Conservation (phyloP, 2,797 vertebrate species). For the Esox masquinongy region DNA sequence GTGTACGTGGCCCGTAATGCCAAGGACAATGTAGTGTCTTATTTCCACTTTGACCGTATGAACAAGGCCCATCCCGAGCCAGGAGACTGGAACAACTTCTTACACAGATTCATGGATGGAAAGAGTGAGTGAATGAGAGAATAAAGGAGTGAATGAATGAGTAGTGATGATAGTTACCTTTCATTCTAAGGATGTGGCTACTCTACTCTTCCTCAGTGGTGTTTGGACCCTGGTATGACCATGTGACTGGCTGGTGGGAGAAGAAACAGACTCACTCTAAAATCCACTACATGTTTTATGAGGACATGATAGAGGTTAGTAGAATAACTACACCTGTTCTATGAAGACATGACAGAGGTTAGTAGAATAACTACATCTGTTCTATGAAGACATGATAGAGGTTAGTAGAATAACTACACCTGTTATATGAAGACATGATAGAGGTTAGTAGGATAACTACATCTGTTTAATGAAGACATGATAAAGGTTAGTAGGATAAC, state of each 20-base stretch:
- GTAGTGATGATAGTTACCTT: neutral
- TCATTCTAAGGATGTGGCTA: neutral
- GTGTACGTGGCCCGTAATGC: constrained; percentile 86
- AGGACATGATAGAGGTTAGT: constrained; percentile 3
- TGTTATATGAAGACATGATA: too few species aligned
- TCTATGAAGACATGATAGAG: too few species aligned
- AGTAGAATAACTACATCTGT: too few species aligned
- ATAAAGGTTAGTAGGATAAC: too few species aligned
- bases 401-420: too few species aligned
- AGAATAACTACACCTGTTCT: neutral
- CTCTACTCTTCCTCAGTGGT: constrained; percentile 55
- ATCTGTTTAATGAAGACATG: too few species aligned
- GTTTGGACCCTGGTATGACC: constrained; percentile 83
- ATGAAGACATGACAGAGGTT: too few species aligned
- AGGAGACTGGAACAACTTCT: constrained; percentile 74
- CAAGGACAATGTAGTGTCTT: constrained; percentile 86
- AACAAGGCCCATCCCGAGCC: constrained; percentile 73
- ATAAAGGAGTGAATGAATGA: neutral
- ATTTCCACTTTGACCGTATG: constrained; percentile 86
- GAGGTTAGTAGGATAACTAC: too few species aligned
- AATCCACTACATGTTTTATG: constrained; percentile 63
- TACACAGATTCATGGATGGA: constrained; percentile 63
- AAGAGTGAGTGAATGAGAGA: constrained; percentile 50
- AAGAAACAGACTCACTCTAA: constrained; percentile 76
- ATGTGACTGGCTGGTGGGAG: constrained; percentile 80